Conservation (phyloP, 2,113 vertebrate genomes). For the Centropus bengalensis region DNA sequence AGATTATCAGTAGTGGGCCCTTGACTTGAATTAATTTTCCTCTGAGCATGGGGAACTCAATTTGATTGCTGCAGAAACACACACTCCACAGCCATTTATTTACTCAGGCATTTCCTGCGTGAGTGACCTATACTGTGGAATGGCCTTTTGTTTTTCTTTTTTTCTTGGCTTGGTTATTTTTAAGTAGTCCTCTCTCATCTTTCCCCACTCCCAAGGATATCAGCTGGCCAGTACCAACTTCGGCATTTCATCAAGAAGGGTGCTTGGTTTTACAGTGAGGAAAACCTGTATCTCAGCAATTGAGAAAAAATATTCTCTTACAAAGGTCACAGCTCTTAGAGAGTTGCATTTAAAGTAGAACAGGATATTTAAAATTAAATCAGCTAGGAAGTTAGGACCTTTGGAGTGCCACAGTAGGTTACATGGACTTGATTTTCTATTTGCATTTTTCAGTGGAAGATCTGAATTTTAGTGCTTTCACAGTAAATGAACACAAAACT, state of each 20-base stretch:
- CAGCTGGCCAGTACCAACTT: not conserved
- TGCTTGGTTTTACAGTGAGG: not conserved
- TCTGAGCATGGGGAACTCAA: not conserved
- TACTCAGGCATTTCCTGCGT: conserved; percentile 53
- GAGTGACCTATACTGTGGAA: not conserved
- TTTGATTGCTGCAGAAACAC: not conserved
- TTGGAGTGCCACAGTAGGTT: not conserved
- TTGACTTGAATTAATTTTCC: conserved; percentile 1
- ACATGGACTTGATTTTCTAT: not conserved
- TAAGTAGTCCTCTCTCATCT: not conserved
- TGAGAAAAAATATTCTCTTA: not conserved
- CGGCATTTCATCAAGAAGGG: not conserved
- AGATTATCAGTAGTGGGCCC: not conserved
- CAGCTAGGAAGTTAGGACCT: not conserved
- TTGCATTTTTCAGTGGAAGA: not conserved
- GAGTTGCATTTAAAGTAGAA: not conserved
- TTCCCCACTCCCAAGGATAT: not conserved
- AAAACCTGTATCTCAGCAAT: not conserved
- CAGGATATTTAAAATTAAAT: not conserved
- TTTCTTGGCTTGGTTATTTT: not conserved
- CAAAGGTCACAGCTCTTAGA: not conserved
- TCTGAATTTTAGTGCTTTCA: not conserved
- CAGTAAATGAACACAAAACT: not conserved
- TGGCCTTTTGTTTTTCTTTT: not conserved
- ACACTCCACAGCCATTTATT: not conserved